Evolutionary conservation across 2,888 invertebrate species (phyloP).

Genomic region (Strigamia crassipes): DNA sequence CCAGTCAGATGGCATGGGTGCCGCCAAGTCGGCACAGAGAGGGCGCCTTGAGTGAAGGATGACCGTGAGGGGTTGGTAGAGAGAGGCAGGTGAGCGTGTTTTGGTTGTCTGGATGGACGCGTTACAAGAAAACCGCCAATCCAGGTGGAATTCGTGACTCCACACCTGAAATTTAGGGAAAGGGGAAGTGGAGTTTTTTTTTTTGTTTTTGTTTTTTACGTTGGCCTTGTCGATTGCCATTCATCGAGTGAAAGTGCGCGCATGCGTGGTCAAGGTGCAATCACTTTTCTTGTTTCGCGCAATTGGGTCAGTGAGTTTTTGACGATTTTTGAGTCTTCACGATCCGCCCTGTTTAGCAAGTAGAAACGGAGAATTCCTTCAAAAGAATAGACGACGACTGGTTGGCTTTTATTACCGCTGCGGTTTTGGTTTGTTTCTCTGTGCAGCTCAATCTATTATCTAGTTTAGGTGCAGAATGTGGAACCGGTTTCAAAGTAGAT

Average conservation of each 20-base stretch:
- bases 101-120: no score
- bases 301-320: neutral
- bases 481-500: no score
- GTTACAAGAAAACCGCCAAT: no score
- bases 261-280: neutral
- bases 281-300: neutral
- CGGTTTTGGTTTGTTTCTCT: no score
- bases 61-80: neutral
- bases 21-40: neutral
- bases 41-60: neutral
- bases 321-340: neutral
- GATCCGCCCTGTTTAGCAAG: neutral
- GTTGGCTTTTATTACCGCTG: no score
- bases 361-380: no score
- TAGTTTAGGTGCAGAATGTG: no score
- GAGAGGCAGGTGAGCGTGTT: no score
- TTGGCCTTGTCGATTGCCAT: neutral
- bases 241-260: neutral
- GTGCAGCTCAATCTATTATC: no score
- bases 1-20: neutral
- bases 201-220: neutral
- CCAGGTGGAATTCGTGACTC: neutral
- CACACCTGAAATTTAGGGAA: no score
- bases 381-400: no score
- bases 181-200: no score